A percentile compares a stretch with the other conserved stretches of the same genome.
phyloP scores from a whole-genome alignment of 1,140 invertebrate genomes.

The Myzus persicae region DNA sequence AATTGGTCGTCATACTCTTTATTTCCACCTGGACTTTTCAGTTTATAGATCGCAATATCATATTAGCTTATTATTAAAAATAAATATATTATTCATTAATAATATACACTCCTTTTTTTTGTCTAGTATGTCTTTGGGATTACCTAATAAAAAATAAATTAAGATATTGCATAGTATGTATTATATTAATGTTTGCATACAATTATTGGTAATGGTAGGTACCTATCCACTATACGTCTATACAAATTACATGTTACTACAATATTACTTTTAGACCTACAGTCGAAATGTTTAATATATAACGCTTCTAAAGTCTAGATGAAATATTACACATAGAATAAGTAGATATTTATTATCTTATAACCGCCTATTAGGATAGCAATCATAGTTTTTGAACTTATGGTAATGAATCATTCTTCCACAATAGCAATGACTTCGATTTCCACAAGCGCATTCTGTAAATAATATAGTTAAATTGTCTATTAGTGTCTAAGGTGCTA shows the following conservation, averaged over 20 bases:
- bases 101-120: no score
- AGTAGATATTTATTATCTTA: background rate
- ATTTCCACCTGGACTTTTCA: no score
- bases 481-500: background rate
- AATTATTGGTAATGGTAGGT: background rate
- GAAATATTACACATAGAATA: no score
- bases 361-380: background rate
- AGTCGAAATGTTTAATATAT: background rate
- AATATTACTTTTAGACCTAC: no score
- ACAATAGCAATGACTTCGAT: background rate
- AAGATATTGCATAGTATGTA: background rate
- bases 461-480: background rate
- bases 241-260: background rate
- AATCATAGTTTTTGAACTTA: background rate
- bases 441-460: background rate
- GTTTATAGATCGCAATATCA: no score
- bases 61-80: no score
- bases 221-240: background rate
- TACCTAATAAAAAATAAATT: background rate
- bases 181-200: background rate
- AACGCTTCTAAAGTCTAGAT: background rate
- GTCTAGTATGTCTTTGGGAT: no score
- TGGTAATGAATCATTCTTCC: background rate
- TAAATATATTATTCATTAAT: no score
- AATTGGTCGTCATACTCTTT: no score